Evolutionary conservation across 2,888 invertebrate species (phyloP).

Genomic region (Stenurella melanura): DNA sequence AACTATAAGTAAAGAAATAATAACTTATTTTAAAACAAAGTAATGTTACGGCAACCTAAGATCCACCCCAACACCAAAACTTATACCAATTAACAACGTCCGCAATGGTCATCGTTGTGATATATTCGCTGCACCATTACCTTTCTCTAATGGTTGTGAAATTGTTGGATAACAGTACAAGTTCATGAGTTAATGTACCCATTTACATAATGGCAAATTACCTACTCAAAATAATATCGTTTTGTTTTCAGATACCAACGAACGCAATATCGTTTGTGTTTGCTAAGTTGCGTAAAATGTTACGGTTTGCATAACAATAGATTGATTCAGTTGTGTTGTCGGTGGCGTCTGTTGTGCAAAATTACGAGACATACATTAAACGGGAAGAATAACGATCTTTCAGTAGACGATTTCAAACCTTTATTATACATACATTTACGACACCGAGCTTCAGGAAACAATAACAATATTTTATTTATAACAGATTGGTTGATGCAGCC

Average conservation of each 20-base stretch:
- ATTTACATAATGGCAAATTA: conserved; percentile 47
- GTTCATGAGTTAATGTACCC: conserved; percentile 51
- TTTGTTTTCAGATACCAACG: conserved; percentile 36
- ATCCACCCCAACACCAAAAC: background rate
- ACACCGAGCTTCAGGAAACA: conserved; percentile 5
- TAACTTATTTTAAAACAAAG: no score
- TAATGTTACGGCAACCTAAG: no score
- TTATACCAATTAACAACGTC: conserved; percentile 19
- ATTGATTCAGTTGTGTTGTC: conserved; percentile 26
- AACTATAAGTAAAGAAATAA: no score
- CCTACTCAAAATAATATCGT: conserved; percentile 41
- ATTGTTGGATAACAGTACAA: conserved; percentile 56
- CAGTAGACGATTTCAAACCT: background rate
- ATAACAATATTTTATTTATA: background rate
- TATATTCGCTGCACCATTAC: conserved; percentile 51
- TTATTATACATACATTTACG: background rate
- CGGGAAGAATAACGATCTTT: conserved; percentile 13
- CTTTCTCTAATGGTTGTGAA: conserved; percentile 49
- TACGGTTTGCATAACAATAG: conserved; percentile 22
- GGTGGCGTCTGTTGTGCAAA: conserved; percentile 30
- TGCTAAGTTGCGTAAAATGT: conserved; percentile 19
- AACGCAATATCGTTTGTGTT: conserved; percentile 13
- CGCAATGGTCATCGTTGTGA: conserved; percentile 50
- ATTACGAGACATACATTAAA: conserved; percentile 8
- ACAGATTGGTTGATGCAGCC: no score